These are phyloP conservation scores for Rhimphoctona megacephalus DNA, from an alignment of 2,888 invertebrate species.

Conservation along the genomic window DNA sequence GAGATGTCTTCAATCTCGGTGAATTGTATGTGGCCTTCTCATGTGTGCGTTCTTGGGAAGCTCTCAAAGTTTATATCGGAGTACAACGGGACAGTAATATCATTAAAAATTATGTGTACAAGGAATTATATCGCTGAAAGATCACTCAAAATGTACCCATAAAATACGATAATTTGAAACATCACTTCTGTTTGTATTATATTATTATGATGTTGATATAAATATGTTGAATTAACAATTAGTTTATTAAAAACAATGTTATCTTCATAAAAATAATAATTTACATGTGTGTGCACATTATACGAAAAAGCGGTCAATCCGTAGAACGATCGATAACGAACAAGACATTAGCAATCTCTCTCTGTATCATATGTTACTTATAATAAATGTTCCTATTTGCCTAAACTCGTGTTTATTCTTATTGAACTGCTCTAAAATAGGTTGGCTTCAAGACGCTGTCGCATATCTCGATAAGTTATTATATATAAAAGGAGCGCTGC, in stretches of 20 bases:
- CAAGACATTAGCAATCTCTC: too few relatives aligned
- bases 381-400: too few relatives aligned
- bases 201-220: too few relatives aligned
- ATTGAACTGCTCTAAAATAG: neutral
- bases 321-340: too few relatives aligned
- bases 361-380: too few relatives aligned
- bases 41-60: slow-evolving; percentile 61
- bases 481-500: neutral
- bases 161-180: too few relatives aligned
- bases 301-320: too few relatives aligned
- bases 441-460: neutral
- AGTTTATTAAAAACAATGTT: too few relatives aligned
- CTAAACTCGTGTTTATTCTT: neutral
- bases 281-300: too few relatives aligned
- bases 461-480: slow-evolving; percentile 5
- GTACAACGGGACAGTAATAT: slow-evolving; percentile 42
- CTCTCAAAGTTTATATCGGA: slow-evolving; percentile 55
- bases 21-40: slow-evolving; percentile 68
- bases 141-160: neutral
- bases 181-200: too few relatives aligned
- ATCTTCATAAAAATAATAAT: too few relatives aligned
- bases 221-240: too few relatives aligned
- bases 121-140: slow-evolving; percentile 42
- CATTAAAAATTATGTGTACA: slow-evolving; percentile 56
- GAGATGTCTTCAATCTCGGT: slow-evolving; percentile 68